phyloP scores from a whole-genome alignment of 2,888 invertebrate genomes.

The Rotaria socialis region DNA sequence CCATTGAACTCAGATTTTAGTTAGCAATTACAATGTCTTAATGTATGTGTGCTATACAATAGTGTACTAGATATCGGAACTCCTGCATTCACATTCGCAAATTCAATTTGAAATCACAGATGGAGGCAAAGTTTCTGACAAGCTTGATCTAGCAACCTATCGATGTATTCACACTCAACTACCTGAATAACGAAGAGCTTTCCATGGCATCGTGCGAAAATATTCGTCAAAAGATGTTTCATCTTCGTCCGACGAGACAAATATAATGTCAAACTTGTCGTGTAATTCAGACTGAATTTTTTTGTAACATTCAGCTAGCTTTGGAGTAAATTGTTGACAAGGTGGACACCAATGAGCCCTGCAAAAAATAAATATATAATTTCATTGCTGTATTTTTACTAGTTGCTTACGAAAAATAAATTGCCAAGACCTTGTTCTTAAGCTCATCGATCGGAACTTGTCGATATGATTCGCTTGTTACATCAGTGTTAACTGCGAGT shows the following conservation, averaged over 20 bases:
- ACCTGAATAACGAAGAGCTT: neutral
- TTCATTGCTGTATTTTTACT: neutral
- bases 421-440: neutral
- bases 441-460: neutral
- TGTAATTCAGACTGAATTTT: neutral
- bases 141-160: no score
- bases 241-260: neutral
- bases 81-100: no score
- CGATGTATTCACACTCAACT: neutral
- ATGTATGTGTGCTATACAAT: no score
- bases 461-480: neutral
- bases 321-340: neutral
- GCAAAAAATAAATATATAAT: no score
- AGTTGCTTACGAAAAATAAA: neutral
- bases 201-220: neutral
- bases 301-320: neutral
- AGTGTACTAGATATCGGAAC: no score
- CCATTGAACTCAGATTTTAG: no score
- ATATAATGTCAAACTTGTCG: neutral
- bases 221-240: neutral
- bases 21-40: no score
- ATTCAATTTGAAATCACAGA: no score
- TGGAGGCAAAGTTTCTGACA: no score
- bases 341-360: conserved; percentile 2
- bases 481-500: neutral